Percentiles rank a stretch among this genome's conserved stretches.
These are phyloP conservation scores for Acanthoscelides obtectus DNA, from an alignment of 2,888 invertebrate species.

Conservation along the genomic window DNA sequence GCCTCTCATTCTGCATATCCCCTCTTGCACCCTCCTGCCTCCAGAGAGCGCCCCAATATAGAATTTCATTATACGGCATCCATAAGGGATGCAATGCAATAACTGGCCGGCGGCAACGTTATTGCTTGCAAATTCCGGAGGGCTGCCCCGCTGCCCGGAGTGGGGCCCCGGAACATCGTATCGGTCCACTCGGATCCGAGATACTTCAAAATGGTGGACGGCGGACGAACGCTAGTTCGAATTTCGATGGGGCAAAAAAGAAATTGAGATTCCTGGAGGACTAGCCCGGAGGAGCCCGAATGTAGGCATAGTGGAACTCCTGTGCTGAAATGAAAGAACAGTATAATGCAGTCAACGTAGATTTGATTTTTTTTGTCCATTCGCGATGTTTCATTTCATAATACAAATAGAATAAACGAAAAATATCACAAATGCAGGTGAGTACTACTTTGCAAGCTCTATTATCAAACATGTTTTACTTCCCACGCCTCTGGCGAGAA, in stretches of 20 bases:
- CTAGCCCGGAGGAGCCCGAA: neutral
- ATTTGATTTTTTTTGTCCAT: too few relatives aligned
- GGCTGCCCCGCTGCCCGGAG: neutral
- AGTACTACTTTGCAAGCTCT: too few relatives aligned
- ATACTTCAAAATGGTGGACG: neutral
- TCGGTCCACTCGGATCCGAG: neutral
- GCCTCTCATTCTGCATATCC: neutral
- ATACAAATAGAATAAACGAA: too few relatives aligned
- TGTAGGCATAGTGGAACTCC: neutral
- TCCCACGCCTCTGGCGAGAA: too few relatives aligned
- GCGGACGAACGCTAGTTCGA: neutral
- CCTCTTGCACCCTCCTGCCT: neutral
- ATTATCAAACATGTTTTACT: too few relatives aligned
- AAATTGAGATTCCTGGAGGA: neutral
- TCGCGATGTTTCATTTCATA: too few relatives aligned
- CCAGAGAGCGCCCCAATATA: neutral
- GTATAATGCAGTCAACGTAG: too few relatives aligned
- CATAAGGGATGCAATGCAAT: neutral
- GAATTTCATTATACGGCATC: neutral
- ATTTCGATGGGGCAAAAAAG: neutral
- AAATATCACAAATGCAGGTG: too few relatives aligned
- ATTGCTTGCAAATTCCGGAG: neutral
- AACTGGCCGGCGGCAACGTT: neutral
- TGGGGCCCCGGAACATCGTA: too few relatives aligned
- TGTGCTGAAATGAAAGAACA: neutral